phyloP scores from a whole-genome alignment of 1,140 invertebrate species.

The Luehdorfia chinensis region DNA sequence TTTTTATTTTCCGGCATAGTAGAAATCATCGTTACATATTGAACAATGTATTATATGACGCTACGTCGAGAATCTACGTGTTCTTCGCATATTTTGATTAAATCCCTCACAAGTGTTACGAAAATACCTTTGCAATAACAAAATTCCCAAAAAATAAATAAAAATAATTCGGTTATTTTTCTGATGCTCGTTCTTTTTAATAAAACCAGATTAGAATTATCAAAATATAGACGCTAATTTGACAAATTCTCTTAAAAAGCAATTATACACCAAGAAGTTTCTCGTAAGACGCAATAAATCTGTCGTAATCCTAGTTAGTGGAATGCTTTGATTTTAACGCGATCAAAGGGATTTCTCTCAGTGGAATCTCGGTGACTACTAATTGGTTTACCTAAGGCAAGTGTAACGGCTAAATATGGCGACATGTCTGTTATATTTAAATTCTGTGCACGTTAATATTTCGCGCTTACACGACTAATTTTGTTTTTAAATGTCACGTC shows the following conservation, averaged over 20 bases:
- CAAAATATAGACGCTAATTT: conserved; percentile 6
- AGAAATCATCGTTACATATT: too few species aligned
- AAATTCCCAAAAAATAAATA: too few species aligned
- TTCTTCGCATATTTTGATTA: too few species aligned
- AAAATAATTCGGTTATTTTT: too few species aligned
- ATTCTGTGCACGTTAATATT: conserved; percentile 35
- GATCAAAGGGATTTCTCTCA: conserved; percentile 55
- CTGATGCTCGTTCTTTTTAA: too few species aligned
- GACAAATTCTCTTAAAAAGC: conserved; percentile 34
- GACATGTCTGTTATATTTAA: conserved; percentile 33
- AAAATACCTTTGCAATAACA: too few species aligned
- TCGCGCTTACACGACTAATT: conserved; percentile 44
- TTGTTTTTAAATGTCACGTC: conserved; percentile 49
- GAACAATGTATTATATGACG: too few species aligned
- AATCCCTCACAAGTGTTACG: too few species aligned
- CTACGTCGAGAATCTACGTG: too few species aligned
- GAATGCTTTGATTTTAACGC: conserved; percentile 49
- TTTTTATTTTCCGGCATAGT: too few species aligned
- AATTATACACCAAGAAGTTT: conserved; percentile 32
- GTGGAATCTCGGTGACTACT: conserved; percentile 49
- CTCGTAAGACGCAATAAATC: conserved; percentile 59
- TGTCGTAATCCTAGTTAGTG: conserved; percentile 64
- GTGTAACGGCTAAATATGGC: conserved; percentile 31
- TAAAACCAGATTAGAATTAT: too few species aligned
- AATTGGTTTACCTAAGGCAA: conserved; percentile 55